Percentiles rank a stretch among this genome's conserved stretches.
phyloP scores from a whole-genome alignment of 2,888 invertebrate species.

The Coleophora flavipennella region DNA sequence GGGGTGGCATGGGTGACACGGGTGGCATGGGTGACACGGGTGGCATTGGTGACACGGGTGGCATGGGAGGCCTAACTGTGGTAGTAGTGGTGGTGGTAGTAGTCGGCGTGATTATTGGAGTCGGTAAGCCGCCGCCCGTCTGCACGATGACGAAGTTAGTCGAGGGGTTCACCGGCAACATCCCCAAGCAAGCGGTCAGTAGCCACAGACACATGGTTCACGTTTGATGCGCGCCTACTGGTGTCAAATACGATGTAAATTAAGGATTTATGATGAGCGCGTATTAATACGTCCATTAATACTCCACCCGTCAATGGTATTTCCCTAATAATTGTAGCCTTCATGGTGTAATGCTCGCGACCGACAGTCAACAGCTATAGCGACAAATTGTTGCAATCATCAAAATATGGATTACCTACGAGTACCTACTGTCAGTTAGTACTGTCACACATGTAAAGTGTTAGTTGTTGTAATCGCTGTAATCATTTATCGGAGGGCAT shows the following conservation, averaged over 20 bases:
- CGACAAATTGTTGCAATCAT: conserved; percentile 66
- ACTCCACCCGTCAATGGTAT: conserved; percentile 46
- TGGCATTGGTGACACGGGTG: conserved; percentile 15
- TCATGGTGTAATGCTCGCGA: conserved; percentile 61
- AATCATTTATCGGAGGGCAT: too few species aligned
- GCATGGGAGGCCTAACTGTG: conserved; percentile 10
- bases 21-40: too few species aligned
- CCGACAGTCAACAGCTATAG: conserved; percentile 29
- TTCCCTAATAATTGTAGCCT: conserved; percentile 64
- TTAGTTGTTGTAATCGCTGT: conserved; percentile 36
- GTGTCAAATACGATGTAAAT: conserved; percentile 1
- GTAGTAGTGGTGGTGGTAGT: conserved; percentile 24
- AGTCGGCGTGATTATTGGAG: conserved; percentile 54
- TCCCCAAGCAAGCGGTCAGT: conserved; percentile 60
- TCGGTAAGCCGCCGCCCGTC: conserved; percentile 35
- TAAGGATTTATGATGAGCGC: conserved; percentile 29
- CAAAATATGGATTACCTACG: conserved; percentile 56
- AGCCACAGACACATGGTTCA: conserved; percentile 61
- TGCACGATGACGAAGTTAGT: conserved; percentile 35
- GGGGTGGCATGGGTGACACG: conserved; percentile 13
- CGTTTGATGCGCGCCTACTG: background rate
- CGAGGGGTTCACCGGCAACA: conserved; percentile 43
- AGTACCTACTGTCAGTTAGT: too few species aligned
- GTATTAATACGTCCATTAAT: conserved; percentile 59
- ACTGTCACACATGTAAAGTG: conserved; percentile 20